Evolutionary conservation across 2,888 invertebrate genomes (phyloP).

Genomic region (Plebejus argus): DNA sequence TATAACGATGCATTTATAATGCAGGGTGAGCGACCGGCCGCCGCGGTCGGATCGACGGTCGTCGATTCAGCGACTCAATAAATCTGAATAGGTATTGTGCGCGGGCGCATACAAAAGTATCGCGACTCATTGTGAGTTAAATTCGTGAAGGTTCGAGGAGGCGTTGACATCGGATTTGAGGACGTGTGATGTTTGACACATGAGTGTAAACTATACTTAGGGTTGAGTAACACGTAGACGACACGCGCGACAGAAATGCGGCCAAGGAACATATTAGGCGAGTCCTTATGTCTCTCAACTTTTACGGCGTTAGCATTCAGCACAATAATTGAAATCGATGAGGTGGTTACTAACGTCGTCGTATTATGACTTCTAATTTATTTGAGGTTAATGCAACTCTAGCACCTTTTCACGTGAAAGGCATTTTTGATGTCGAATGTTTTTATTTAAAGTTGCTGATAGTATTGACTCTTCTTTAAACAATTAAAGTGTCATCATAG

Average conservation of each 20-base stretch:
- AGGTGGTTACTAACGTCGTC: background rate
- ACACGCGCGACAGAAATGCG: background rate
- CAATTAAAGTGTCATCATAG: no score
- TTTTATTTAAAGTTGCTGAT: no score
- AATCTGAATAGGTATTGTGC: constrained; percentile 72
- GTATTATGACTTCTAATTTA: background rate
- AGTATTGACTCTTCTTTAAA: no score
- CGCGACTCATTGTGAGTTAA: constrained; percentile 61
- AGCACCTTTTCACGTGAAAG: no score
- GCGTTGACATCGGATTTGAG: constrained; percentile 62
- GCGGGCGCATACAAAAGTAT: constrained; percentile 66
- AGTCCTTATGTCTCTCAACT: background rate
- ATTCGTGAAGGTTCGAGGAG: constrained; percentile 62
- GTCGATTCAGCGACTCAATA: constrained; percentile 65
- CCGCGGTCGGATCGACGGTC: constrained; percentile 54
- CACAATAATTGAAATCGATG: background rate
- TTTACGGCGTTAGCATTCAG: background rate
- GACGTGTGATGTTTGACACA: constrained; percentile 45
- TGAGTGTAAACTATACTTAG: constrained; percentile 35
- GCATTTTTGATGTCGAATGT: no score
- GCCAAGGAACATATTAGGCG: background rate
- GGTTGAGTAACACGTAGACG: background rate
- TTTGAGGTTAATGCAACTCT: background rate
- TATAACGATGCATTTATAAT: constrained; percentile 55
- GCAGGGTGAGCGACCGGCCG: constrained; percentile 62